phyloP scores from a whole-genome alignment of 2,888 invertebrate genomes.

The Theodoxus fluviatilis region DNA sequence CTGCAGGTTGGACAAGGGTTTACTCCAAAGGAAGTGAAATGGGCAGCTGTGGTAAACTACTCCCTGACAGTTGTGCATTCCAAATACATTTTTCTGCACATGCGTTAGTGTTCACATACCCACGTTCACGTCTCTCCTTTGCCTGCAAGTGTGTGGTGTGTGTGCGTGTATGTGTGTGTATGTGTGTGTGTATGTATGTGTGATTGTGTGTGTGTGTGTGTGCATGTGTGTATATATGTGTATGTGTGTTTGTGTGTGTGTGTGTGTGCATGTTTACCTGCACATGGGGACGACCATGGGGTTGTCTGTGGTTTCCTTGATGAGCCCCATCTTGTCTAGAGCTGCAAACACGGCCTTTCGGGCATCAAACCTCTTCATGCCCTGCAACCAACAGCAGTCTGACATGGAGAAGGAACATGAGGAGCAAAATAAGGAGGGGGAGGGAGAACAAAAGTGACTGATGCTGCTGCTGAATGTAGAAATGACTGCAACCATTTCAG shows the following conservation, averaged over 20 bases:
- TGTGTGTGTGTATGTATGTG: background rate
- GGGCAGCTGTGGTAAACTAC: too few relatives aligned
- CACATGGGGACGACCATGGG: slow-evolving; percentile 93
- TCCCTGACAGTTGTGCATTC: too few relatives aligned
- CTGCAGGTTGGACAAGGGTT: too few relatives aligned
- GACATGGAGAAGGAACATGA: too few relatives aligned
- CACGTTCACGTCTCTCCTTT: background rate
- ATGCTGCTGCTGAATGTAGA: too few relatives aligned
- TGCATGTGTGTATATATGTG: slow-evolving; percentile 12
- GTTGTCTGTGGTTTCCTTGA: slow-evolving; percentile 84
- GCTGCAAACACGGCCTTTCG: slow-evolving; percentile 81
- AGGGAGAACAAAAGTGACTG: too few relatives aligned
- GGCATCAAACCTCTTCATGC: slow-evolving; percentile 90
- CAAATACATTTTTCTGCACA: too few relatives aligned
- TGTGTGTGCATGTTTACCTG: slow-evolving; percentile 58
- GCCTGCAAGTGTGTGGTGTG: too few relatives aligned
- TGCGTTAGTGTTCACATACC: too few relatives aligned
- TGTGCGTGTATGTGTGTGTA: slow-evolving; percentile 5
- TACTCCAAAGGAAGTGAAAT: too few relatives aligned
- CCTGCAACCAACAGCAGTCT: slow-evolving; percentile 68
- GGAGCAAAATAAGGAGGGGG: too few relatives aligned
- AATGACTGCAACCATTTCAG: too few relatives aligned
- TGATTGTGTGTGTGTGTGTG: slow-evolving; percentile 16
- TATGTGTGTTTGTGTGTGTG: background rate
- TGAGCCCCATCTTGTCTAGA: slow-evolving; percentile 77